Conservation (phyloP, 2,113 vertebrate genomes). For the Ptilorrhoa leucosticta region DNA sequence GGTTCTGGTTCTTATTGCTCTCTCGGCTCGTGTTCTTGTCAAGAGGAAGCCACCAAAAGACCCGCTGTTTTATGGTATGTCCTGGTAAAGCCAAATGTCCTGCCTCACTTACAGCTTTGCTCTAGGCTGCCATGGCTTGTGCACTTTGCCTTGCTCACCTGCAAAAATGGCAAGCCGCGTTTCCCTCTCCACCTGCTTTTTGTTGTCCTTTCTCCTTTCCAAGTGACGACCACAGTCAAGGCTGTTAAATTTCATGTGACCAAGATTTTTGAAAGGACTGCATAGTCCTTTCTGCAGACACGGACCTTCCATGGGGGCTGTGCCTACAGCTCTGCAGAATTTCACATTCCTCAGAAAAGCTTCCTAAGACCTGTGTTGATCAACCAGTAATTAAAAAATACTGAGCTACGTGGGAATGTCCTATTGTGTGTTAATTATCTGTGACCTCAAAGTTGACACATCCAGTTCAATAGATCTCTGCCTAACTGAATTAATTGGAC, state of each 20-base stretch:
- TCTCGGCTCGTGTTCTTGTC: slow-evolving; percentile 76
- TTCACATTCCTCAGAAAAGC: not conserved
- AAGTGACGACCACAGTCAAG: not conserved
- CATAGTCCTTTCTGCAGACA: not conserved
- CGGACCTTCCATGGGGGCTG: not conserved
- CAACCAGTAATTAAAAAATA: not conserved
- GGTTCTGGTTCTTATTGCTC: slow-evolving; percentile 75
- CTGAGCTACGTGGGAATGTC: not conserved
- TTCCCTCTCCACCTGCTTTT: not conserved
- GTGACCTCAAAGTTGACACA: not conserved
- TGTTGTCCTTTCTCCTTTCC: not conserved
- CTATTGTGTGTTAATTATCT: not conserved
- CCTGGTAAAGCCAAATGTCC: not conserved
- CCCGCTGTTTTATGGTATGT: slow-evolving; percentile 88
- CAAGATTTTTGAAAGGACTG: not conserved
- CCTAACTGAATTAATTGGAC: not conserved
- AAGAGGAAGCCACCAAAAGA: slow-evolving; percentile 85
- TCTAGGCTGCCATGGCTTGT: not conserved
- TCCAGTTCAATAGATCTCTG: not conserved
- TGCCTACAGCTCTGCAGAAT: not conserved
- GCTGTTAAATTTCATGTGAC: not conserved
- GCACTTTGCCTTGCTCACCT: not conserved
- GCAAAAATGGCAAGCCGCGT: not conserved
- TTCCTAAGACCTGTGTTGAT: not conserved
- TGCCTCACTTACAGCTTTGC: not conserved